A percentile compares a stretch with the other conserved stretches of the same genome.
Evolutionary conservation across 2,797 vertebrate species (phyloP).

Genomic region (Lepus townsendii): DNA sequence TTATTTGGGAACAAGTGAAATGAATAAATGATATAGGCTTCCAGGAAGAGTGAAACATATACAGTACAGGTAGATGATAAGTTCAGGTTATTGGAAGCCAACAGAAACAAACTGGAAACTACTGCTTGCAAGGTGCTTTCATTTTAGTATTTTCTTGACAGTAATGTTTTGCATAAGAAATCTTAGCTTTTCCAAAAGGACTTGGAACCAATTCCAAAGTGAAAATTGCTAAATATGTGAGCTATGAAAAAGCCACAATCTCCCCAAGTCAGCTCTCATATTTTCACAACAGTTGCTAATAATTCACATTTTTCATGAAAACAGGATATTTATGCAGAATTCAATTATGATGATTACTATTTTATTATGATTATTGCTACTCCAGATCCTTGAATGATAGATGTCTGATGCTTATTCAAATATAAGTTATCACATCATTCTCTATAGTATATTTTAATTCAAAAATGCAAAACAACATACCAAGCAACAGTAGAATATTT

Average conservation of each 20-base stretch:
- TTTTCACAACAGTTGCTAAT: conserved; percentile 14
- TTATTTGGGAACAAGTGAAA: not conserved
- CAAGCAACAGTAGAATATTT: not conserved
- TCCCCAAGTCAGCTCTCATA: not conserved
- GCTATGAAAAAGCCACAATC: not conserved
- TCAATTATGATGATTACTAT: not conserved
- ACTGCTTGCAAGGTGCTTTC: not conserved
- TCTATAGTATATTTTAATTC: conserved; percentile 29
- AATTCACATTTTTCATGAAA: not conserved
- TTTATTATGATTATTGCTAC: not conserved
- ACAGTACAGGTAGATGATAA: not conserved
- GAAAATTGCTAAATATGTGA: not conserved
- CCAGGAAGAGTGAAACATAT: not conserved
- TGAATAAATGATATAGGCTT: not conserved
- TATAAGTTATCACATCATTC: not conserved
- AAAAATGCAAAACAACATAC: not conserved
- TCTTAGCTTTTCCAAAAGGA: not conserved
- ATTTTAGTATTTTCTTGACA: not conserved
- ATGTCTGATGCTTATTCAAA: not conserved
- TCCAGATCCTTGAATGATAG: not conserved
- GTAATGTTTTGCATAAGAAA: not conserved
- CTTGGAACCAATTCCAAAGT: not conserved
- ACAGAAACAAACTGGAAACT: not conserved
- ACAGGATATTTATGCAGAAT: not conserved
- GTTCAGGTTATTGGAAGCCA: not conserved